Percentiles rank a stretch among this genome's conserved stretches.
phyloP scores from a whole-genome alignment of 1,140 invertebrate species.

The Drosophila parabipectinata region DNA sequence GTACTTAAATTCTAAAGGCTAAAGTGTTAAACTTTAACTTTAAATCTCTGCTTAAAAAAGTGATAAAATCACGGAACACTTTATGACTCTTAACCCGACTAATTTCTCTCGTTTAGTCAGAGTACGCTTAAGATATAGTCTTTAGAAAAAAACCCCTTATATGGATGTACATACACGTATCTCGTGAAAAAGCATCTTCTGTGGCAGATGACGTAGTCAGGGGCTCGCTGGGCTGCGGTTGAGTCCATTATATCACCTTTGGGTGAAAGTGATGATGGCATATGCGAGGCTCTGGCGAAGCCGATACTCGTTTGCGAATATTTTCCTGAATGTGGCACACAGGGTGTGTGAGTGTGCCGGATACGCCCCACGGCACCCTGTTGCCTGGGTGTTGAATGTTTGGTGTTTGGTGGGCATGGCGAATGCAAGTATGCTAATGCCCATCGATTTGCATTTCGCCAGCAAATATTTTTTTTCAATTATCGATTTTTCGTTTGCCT shows the following conservation, averaged over 20 bases:
- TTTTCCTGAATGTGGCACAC: constrained; percentile 66
- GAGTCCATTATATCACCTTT: constrained; percentile 79
- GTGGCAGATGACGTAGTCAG: constrained; percentile 33
- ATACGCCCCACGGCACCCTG: constrained; percentile 37
- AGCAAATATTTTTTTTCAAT: constrained; percentile 74
- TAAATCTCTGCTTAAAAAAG: no score
- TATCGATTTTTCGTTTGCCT: constrained; percentile 70
- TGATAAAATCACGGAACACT: not conserved
- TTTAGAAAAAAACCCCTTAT: not conserved
- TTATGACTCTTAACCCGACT: not conserved
- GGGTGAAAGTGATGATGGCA: constrained; percentile 81
- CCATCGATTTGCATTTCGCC: constrained; percentile 40
- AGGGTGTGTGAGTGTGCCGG: constrained; percentile 30
- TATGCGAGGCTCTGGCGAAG: constrained; percentile 36
- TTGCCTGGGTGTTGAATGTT: constrained; percentile 4
- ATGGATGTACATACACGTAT: not conserved
- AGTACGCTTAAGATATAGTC: not conserved
- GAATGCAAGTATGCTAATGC: constrained; percentile 63
- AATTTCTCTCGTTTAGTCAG: not conserved
- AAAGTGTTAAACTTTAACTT: no score
- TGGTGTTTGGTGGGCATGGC: not conserved
- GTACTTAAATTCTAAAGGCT: no score
- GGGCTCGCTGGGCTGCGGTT: constrained; percentile 46
- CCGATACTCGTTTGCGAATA: constrained; percentile 65
- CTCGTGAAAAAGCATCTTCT: constrained; percentile 14